Evolutionary conservation across 2,113 vertebrate species (phyloP), one percentile per base, ranked within the genome.

Genomic region (Apodemus speciosus): DNA sequence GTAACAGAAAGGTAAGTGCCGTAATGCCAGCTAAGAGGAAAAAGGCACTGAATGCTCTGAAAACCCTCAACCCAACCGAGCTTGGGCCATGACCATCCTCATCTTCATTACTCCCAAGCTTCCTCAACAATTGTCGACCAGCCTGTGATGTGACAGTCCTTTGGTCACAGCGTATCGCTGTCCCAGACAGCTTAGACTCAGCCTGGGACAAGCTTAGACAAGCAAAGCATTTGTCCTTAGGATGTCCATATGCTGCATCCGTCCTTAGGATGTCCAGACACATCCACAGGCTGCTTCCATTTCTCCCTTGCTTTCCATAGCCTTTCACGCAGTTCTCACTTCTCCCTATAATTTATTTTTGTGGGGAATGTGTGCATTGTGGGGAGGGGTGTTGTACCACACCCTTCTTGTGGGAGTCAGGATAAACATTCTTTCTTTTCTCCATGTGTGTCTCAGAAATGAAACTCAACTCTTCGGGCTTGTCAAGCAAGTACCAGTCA

Each of bases 11-110:
- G 58, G 15, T 35, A 43, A 35, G 84, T 35, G 18, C 1, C 10
- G 15, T 21, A 46, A 60, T 18, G 62, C 18, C 30, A 32, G 51
- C 72, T 62, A 32, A 72, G 27, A 6, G 84, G 85, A 49, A 71
- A 71, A 46, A 16, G 35, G 46, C 38, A 27, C 9, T 10, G 68
- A n/a, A 32, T 27, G 25, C 18, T 0, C 0, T 8, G 40, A 21
- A 81, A 66, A 40, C 15, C 32, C 14, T 32, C n/a, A 32, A 15
- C 0, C 32, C 16, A 14, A 32, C 40, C 1, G 0, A 46, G 51
- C 27, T 89, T 3, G 9, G 32, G 3, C 2, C 15, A 1, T n/a
- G 15, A 21, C 3, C 35, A 10, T 11, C 6, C 8, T 14, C 9
- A 0, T 6, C 32, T 11, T 80, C 43, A 20, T 16, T 4, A 18